Percentiles rank a stretch among this genome's conserved stretches.
phyloP scores from a whole-genome alignment of 2,113 vertebrate species.

The Chauna torquata region DNA sequence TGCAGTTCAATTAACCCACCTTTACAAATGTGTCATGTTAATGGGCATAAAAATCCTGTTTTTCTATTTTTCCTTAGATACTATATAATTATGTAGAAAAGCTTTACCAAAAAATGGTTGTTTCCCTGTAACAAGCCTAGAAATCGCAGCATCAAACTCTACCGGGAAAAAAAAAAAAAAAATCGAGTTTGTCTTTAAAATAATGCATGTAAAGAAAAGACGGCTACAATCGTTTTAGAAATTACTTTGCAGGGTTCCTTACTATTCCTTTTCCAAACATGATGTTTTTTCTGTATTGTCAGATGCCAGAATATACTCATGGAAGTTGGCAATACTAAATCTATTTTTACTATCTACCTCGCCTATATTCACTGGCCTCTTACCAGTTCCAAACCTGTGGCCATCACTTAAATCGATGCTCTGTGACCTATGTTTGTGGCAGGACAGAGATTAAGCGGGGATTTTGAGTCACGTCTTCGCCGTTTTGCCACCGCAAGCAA shows the following conservation, averaged over 20 bases:
- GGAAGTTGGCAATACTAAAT: fast-evolving
- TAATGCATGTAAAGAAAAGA: fast-evolving
- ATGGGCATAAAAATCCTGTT: neutral
- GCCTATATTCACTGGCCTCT: fast-evolving
- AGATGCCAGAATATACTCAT: fast-evolving
- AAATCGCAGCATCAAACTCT: neutral
- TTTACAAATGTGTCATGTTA: fast-evolving
- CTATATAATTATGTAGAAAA: fast-evolving
- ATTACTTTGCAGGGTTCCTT: fast-evolving
- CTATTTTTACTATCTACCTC: too few species aligned
- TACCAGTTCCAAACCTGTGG: fast-evolving
- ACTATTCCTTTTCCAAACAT: neutral
- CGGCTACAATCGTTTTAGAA: fast-evolving
- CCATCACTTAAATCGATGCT: fast-evolving
- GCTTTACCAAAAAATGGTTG: neutral
- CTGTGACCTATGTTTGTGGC: too few species aligned
- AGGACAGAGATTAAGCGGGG: fast-evolving
- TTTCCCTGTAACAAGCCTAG: neutral
- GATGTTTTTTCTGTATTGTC: fast-evolving
- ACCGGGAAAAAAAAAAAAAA: neutral
- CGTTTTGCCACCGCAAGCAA: fast-evolving
- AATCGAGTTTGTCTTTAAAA: neutral
- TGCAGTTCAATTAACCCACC: neutral
- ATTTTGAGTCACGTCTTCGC: fast-evolving
- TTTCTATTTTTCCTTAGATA: neutral